Base-by-base conservation (phyloP, 2,888 invertebrate genomes). In the Callyntrura guangdongensis region DNA sequence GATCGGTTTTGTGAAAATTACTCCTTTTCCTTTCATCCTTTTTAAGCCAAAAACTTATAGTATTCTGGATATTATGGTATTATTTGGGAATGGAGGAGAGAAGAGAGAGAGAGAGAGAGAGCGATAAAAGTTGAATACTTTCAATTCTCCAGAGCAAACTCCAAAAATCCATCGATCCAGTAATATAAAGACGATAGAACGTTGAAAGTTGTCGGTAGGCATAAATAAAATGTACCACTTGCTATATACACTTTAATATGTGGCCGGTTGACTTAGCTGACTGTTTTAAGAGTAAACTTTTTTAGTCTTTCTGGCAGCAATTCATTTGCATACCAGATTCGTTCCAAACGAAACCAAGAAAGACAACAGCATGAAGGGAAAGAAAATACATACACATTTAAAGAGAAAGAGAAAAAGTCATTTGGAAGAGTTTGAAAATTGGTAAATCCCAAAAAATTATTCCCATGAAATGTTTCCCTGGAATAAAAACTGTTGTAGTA, bases 81-180 rank as follows among this genome's bases (percentile, higher is more conserved):
- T 69, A 59, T 69, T 36, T 69, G 69, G 27, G 69, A 69, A 36
- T 69, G 20, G 47, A 27, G 27, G 36, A 36, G 36, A 36, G 36
- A 36, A 36, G 36, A 36, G 36, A 36, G 36, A 36, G 36, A 36
- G 36, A 36, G 36, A 36, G 12, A 56, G 49, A 47, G 4, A 69
- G 17, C 59, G 64, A 86, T 82, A 82, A 74, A 86, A 86, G 77
- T 86, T 74, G 74, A 47, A 86, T 49, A 88, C 45, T 88, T 88
- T 72, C 81, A 77, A 89, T 89, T 84, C 89, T 89, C 89, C 64
- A 89, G 89, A 89, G 89, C 89, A 89, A 89, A 89, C 89, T 89
- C 89, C 89, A 89, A 89, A 89, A 83, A 84, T 89, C 88, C 82
- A 88, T 82, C 49, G 61, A 22, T 8, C 6, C 64, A 22, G 22